Evolutionary conservation across 2,888 invertebrate genomes (phyloP).

Genomic region (Spialia ferax): DNA sequence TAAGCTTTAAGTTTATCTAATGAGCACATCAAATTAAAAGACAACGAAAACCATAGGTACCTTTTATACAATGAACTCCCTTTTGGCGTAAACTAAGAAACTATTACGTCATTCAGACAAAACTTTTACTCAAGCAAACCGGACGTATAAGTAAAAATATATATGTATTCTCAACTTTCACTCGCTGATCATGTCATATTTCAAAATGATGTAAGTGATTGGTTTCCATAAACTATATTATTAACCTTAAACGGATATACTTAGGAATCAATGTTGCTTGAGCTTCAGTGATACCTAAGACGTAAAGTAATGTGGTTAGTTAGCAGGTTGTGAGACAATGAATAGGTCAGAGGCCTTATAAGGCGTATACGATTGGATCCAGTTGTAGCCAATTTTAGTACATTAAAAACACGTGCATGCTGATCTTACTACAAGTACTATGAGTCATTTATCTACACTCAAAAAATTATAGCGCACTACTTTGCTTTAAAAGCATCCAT

Average conservation of each 20-base stretch:
- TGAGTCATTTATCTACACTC: no score
- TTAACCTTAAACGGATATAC: constrained; percentile 34
- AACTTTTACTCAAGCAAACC: constrained; percentile 79
- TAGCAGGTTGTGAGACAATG: constrained; percentile 66
- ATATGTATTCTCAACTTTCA: constrained; percentile 69
- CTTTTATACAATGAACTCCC: constrained; percentile 45
- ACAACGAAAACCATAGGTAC: constrained; percentile 49
- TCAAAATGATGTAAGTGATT: constrained; percentile 53
- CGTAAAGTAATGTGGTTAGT: constrained; percentile 29
- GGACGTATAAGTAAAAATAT: constrained; percentile 73
- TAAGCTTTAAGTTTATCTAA: constrained; percentile 14
- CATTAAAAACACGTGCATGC: constrained; percentile 17
- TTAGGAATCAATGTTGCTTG: constrained; percentile 47
- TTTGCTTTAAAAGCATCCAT: no score
- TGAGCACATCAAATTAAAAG: constrained; percentile 26
- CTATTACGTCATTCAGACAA: constrained; percentile 73
- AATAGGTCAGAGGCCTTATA: constrained; percentile 70
- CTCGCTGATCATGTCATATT: constrained; percentile 57
- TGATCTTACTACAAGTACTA: no score
- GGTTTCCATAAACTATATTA: constrained; percentile 44
- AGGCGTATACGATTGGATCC: constrained; percentile 21
- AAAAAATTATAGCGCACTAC: no score
- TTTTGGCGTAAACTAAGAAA: constrained; percentile 53
- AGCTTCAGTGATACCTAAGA: neutral
- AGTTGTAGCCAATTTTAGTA: constrained; percentile 23